These are phyloP conservation scores for Chloebia gouldiae DNA, from an alignment of 2,113 vertebrate genomes.

Conservation along the genomic window DNA sequence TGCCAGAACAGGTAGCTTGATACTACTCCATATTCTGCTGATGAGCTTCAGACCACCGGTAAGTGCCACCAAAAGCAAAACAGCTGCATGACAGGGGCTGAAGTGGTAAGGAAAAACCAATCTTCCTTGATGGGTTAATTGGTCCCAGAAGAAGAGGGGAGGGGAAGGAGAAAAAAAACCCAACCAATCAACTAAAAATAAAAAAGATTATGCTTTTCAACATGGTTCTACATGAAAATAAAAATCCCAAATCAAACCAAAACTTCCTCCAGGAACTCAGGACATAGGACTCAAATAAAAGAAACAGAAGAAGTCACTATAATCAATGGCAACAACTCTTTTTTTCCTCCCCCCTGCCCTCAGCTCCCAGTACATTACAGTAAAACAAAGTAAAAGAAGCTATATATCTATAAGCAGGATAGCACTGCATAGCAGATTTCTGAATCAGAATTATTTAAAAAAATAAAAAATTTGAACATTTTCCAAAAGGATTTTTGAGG, in stretches of 20 bases:
- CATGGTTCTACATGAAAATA: neutral
- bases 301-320: neutral
- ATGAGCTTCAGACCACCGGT: neutral
- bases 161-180: rapidly evolving
- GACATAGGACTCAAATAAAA: neutral
- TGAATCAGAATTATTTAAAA: neutral
- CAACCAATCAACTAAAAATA: neutral
- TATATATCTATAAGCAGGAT: neutral
- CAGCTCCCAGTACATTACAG: neutral
- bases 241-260: neutral
- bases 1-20: neutral
- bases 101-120: neutral
- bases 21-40: neutral
- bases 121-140: neutral
- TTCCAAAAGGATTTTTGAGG: neutral
- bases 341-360: rapidly evolving
- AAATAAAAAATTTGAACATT: neutral
- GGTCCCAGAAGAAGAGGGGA: neutral
- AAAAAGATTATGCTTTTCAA: neutral
- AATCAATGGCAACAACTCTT: neutral
- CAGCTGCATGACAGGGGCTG: neutral
- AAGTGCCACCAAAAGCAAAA: neutral
- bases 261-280: neutral
- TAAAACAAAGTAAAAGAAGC: neutral
- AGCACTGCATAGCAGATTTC: neutral